Base-by-base conservation (phyloP, 2,888 invertebrate species). In the Lacanobia wlatinum region DNA sequence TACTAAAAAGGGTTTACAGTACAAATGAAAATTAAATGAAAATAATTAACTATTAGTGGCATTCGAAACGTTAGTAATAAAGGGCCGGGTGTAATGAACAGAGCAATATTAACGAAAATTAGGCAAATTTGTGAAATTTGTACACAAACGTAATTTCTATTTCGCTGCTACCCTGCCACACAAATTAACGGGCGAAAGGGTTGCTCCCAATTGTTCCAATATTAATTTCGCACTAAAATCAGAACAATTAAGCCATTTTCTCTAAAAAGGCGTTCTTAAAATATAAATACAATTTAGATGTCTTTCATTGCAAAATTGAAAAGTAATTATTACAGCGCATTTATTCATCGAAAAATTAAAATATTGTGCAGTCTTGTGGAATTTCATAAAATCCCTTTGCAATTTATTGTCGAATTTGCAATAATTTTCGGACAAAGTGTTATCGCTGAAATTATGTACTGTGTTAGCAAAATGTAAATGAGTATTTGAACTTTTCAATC, bases 111-210 rank as follows among this genome's bases (percentile, higher is more conserved):
- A 90, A 89, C 87, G 87, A 85, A 89, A 91, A 92, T 91, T 90
- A 90, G 87, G 87, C 88, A 86, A 90, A 93, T 91, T 92, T 90
- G 88, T 90, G 87, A 86, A 90, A 93, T 91, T 92, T 90, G 88
- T 90, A 87, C 88, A 88, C 87, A 83, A 84, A 83, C 86, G 87
- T 89, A 90, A 91, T 92, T 92, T 92, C 91, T 91, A 91, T 92
- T 91, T 88, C 84, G 80, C 85, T 87, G 84, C 90, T 89, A 90
- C 90, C 89, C 66, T 88, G 87, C 86, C 84, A 86, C 87, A 87
- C 85, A 86, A 89, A 89, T 89, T 88, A 87, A 87, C 82, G 82
- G 70, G 69, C 70, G 40, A 84, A 86, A 84, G 86, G 84, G 84
- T 87, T 83, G 50, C 79, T 78, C 80, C 82, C 78, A 81, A 78